Conservation (phyloP, 23 tunicate species). For the Halocynthia aurantium region DNA sequence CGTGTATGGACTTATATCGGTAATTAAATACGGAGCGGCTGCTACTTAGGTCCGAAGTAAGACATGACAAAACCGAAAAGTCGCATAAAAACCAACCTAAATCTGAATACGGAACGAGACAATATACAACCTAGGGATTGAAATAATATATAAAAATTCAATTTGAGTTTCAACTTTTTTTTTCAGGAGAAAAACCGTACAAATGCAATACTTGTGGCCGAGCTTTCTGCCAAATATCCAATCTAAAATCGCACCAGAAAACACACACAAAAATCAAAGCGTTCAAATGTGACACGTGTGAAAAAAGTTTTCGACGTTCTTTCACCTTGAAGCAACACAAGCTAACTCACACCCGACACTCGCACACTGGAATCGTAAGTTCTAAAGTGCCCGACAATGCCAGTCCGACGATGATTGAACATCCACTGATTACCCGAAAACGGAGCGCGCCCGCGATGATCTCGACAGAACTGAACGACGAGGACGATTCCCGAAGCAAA, state of each 20-base stretch:
- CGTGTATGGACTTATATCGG: not conserved
- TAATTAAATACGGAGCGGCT: not conserved
- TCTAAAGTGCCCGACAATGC: not conserved
- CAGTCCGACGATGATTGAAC: not conserved
- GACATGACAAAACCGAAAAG: too few relatives aligned
- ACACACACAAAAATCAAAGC: conserved; percentile 92
- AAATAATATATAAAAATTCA: not conserved
- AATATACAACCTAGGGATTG: not conserved
- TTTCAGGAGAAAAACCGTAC: conserved; percentile 95
- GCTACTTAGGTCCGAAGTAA: not conserved
- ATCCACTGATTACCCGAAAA: conserved; percentile 2
- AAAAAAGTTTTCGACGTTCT: conserved; percentile 72
- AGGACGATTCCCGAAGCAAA: not conserved
- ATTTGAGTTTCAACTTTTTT: not conserved
- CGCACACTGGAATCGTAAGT: not conserved
- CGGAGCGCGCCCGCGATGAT: conserved; percentile 6
- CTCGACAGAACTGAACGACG: not conserved
- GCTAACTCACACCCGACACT: conserved; percentile 39
- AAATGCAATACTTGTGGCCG: conserved; percentile 87
- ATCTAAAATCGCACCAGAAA: conserved; percentile 87
- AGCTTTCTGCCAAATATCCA: conserved; percentile 95
- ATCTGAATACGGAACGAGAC: too few relatives aligned
- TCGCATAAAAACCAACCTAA: not conserved
- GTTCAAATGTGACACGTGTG: conserved; percentile 75
- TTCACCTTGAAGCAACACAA: conserved; percentile 94